Evolutionary conservation across 2,888 invertebrate genomes (phyloP).

Genomic region (Mythimna loreyi): DNA sequence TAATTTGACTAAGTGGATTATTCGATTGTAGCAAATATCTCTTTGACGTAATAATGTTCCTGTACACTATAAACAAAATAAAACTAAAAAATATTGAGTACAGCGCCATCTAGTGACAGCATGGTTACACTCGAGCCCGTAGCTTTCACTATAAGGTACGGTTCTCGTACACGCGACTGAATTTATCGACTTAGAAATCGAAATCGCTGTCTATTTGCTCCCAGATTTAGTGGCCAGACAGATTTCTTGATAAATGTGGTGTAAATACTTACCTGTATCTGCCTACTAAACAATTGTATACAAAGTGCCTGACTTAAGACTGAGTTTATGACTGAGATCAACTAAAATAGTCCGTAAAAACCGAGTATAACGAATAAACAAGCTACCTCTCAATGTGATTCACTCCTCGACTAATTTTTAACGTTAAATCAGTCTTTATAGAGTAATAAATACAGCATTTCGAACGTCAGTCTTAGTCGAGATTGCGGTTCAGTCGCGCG

Average conservation of each 20-base stretch:
- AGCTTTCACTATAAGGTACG: conserved; percentile 24
- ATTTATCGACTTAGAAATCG: background rate
- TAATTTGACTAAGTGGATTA: too few species aligned
- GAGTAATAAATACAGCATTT: conserved; percentile 1
- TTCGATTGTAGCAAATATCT: too few species aligned
- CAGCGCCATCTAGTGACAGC: too few species aligned
- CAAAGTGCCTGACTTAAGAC: conserved; percentile 53
- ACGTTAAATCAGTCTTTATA: conserved; percentile 27
- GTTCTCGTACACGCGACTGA: conserved; percentile 45
- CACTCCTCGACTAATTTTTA: conserved; percentile 8
- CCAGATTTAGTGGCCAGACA: conserved; percentile 6
- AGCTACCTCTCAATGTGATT: conserved; percentile 48
- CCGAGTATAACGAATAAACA: conserved; percentile 16
- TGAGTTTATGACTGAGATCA: conserved; percentile 41
- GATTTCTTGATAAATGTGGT: background rate
- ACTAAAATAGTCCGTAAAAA: conserved; percentile 13
- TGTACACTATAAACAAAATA: too few species aligned
- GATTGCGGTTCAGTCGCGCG: conserved; percentile 40
- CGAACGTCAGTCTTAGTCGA: background rate
- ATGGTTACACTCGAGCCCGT: too few species aligned
- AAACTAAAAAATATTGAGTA: too few species aligned
- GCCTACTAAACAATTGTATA: conserved; percentile 14
- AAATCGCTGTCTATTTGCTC: background rate
- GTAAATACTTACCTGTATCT: conserved; percentile 5
- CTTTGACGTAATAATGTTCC: too few species aligned